Evolutionary conservation across 2,113 vertebrate genomes (phyloP).

Genomic region (Nothobranchius furzeri): DNA sequence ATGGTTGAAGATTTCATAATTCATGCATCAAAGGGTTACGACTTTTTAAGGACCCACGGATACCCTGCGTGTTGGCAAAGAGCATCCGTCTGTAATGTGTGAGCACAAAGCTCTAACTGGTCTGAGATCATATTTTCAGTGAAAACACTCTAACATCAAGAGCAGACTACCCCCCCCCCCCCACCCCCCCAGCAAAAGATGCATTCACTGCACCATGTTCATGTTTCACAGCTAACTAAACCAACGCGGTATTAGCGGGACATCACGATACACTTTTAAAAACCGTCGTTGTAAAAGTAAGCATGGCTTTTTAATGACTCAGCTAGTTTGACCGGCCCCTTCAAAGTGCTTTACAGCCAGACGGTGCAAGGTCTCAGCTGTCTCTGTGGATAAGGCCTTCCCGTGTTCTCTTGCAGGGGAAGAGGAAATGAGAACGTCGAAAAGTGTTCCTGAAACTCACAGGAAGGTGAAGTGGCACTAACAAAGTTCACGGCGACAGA

Average conservation of each 20-base stretch:
- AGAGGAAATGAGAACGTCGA: slow-evolving; percentile 31
- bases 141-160: too few relatives aligned
- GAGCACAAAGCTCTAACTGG: too few relatives aligned
- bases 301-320: slow-evolving; percentile 47
- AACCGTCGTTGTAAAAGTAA: fast-evolving
- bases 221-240: slow-evolving; percentile 14
- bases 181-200: too few relatives aligned
- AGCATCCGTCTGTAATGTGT: too few relatives aligned
- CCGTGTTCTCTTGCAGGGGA: slow-evolving; percentile 34
- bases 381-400: slow-evolving; percentile 29
- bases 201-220: slow-evolving; percentile 1
- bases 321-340: not conserved
- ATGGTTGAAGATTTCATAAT: too few relatives aligned
- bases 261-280: not conserved
- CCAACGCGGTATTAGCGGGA: not conserved
- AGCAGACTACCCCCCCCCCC: too few relatives aligned
- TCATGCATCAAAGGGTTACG: too few relatives aligned
- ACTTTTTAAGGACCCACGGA: too few relatives aligned
- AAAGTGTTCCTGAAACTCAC: not conserved
- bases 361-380: slow-evolving; percentile 12
- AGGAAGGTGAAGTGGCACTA: slow-evolving; percentile 11
- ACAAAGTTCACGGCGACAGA: not conserved
- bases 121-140: too few relatives aligned
- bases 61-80: too few relatives aligned
- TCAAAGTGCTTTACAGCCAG: slow-evolving; percentile 43